These are phyloP conservation scores for Synanthedon myopaeformis DNA, from an alignment of 2,888 invertebrate species.

Conservation along the genomic window DNA sequence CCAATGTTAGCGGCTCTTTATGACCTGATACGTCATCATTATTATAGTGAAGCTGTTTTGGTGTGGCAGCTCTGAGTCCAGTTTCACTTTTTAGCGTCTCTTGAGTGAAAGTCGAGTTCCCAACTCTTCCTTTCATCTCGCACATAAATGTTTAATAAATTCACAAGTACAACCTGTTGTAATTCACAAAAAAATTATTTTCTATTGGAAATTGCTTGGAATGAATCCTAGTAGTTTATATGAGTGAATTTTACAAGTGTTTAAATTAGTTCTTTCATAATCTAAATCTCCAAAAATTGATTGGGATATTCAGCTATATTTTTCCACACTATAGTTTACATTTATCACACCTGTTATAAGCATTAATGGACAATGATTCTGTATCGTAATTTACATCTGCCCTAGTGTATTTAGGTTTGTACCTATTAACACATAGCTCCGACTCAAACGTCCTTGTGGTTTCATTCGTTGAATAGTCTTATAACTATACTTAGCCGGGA, in stretches of 20 bases:
- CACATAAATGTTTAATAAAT: slow-evolving; percentile 21
- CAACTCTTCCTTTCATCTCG: slow-evolving; percentile 55
- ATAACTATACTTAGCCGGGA: slow-evolving; percentile 26
- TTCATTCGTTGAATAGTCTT: slow-evolving; percentile 24
- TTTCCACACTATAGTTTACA: too few species aligned
- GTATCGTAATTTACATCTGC: not conserved
- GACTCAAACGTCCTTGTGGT: slow-evolving; percentile 17
- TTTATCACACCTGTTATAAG: too few species aligned
- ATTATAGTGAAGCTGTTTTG: slow-evolving; percentile 39
- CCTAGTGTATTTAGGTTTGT: too few species aligned
- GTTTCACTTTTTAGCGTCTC: slow-evolving; percentile 66
- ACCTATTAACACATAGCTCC: slow-evolving; percentile 12
- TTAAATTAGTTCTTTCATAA: too few species aligned
- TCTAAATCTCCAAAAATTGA: too few species aligned
- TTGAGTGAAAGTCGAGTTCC: slow-evolving; percentile 56
- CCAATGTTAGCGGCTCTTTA: slow-evolving; percentile 4
- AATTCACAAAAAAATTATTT: too few species aligned
- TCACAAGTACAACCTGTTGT: slow-evolving; percentile 19
- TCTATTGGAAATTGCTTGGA: slow-evolving; percentile 1
- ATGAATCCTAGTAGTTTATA: too few species aligned
- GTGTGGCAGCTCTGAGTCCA: slow-evolving; percentile 37
- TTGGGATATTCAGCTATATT: too few species aligned
- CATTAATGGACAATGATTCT: too few species aligned
- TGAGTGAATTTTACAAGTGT: too few species aligned
- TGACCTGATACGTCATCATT: slow-evolving; percentile 11